Base-by-base conservation (phyloP, 2,888 invertebrate species). In the Apotomis betuletana region DNA sequence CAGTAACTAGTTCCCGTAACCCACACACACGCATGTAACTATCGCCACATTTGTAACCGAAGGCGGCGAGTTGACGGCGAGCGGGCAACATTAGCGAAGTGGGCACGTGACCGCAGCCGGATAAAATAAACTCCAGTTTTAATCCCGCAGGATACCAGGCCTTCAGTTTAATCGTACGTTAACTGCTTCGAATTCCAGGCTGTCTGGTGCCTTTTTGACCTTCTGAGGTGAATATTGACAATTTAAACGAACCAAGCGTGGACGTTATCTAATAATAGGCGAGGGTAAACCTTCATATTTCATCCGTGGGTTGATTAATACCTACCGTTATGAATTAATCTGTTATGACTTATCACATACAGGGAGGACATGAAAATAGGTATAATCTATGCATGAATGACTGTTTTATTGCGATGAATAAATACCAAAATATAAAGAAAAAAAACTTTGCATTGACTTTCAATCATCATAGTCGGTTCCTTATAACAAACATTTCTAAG, bases 171-270 rank as follows among this genome's bases (percentile, higher is more conserved):
- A 67, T 62, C 61, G 67, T 36, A n/a, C 44, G 15, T 46, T 60
- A 72, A 72, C 67, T 5, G 62, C 62, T 67, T 71, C 46, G 58
- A 52, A 67, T 67, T 63, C 51, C 67, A 67, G 71, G 52, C 67
- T 51, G 57, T 44, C 67, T 67, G 67, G 67, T 67, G 60, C 54
- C 54, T 55, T 71, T 55, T 41, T 38, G 60, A 65, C 64, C 62
- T 67, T 72, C 9, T 4, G 52, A 51, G 36, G 58, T 67, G 67
- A 46, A 62, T 58, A 72, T 63, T 63, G 71, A 67, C 67, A 61
- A 57, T 67, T 27, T 57, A 62, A 55, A 51, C 67, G 15, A 46
- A 49, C 27, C 27, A 49, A 12, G 52, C 55, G 54, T 13, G 54
- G 15, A 41, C 41, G 44, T 65, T 36, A 54, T 64, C 62, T 57